Evolutionary conservation across 1,140 invertebrate genomes (phyloP).

Genomic region (Hycleus cichorii): DNA sequence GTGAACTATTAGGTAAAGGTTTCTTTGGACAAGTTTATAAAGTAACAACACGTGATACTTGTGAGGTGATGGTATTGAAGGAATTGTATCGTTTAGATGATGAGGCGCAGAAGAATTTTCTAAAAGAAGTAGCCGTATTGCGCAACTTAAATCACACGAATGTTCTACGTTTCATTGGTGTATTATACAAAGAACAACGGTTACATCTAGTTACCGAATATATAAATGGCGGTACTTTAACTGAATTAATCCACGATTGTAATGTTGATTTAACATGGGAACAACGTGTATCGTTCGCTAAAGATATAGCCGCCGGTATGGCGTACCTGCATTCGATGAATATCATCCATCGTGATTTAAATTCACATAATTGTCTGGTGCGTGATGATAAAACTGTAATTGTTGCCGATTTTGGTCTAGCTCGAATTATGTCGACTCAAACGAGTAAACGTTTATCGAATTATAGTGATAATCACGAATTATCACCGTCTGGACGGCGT

Average conservation of each 20-base stretch:
- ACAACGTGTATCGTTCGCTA: slow-evolving; percentile 73
- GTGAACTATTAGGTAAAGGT: slow-evolving; percentile 83
- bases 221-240: slow-evolving; percentile 79
- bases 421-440: slow-evolving; percentile 66
- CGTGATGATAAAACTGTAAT: slow-evolving; percentile 77
- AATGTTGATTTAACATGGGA: slow-evolving; percentile 70
- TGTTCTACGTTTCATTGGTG: slow-evolving; percentile 86
- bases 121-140: slow-evolving; percentile 89
- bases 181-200: slow-evolving; percentile 87
- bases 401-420: slow-evolving; percentile 91
- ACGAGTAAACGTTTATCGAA: slow-evolving; percentile 33
- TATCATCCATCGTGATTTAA: slow-evolving; percentile 92
- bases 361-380: slow-evolving; percentile 94
- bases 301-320: slow-evolving; percentile 89
- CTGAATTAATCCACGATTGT: slow-evolving; percentile 71
- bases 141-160: slow-evolving; percentile 82
- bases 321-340: slow-evolving; percentile 89
- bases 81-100: slow-evolving; percentile 89
- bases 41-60: slow-evolving; percentile 82
- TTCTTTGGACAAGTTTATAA: slow-evolving; percentile 91
- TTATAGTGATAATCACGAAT: background rate
- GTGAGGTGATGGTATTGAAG: slow-evolving; percentile 92
- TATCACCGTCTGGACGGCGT: slow-evolving; percentile 36
- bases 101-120: slow-evolving; percentile 87
- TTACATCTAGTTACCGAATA: slow-evolving; percentile 89